Conservation (phyloP, 2,888 invertebrate genomes). For the Lacanobia oleracea region DNA sequence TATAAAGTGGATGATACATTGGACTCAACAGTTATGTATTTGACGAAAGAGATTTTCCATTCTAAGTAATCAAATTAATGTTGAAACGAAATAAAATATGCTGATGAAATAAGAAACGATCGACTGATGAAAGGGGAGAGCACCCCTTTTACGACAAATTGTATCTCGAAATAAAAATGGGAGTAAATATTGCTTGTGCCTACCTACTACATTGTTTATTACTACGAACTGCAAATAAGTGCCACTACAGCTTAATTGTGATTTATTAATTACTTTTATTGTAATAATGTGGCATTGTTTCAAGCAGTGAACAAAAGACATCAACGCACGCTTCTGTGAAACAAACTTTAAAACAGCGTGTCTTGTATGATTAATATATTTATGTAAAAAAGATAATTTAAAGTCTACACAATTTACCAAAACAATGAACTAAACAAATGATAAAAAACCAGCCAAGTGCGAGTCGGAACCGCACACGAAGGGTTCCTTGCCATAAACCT, state of each 20-base stretch:
- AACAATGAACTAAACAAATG: background rate
- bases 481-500: too few species aligned
- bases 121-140: conserved; percentile 22
- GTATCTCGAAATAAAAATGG: background rate
- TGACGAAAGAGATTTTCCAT: background rate
- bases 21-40: conserved; percentile 27
- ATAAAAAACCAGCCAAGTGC: too few species aligned
- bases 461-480: too few species aligned
- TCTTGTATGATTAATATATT: background rate
- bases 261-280: conserved; percentile 12
- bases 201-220: background rate
- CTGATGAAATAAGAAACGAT: conserved; percentile 30
- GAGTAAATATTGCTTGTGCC: too few species aligned
- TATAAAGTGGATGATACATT: conserved; percentile 55
- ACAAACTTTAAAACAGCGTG: too few species aligned
- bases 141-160: background rate
- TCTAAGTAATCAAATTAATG: conserved; percentile 12
- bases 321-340: conserved; percentile 71
- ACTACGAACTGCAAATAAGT: background rate
- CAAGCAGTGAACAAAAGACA: conserved; percentile 74
- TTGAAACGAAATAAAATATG: conserved; percentile 38
- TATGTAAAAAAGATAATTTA: background rate
- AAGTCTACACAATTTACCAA: background rate
- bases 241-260: background rate
- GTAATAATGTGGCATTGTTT: conserved; percentile 24